Evolutionary conservation across 2,113 vertebrate genomes (phyloP), one percentile per base, ranked within the genome.

Genomic region (Pseudorasbora parva): DNA sequence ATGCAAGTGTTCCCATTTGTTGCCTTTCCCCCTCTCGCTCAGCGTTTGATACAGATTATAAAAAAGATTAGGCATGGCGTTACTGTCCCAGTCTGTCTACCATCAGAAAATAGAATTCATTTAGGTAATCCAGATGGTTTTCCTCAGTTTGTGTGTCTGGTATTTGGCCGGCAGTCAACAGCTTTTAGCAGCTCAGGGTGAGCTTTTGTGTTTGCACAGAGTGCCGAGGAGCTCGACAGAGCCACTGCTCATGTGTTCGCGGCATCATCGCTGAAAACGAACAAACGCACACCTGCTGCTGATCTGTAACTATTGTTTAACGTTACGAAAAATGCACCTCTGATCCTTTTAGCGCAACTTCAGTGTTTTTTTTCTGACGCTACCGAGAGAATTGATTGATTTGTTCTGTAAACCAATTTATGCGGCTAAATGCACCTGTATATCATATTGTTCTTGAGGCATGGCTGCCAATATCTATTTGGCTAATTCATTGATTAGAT

Each of bases 61-160:
- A 89, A 88, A 87, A 87, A 90, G 91, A 93, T 93, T 91, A 93
- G 88, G 86, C 77, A 86, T 62, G 82, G 74, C 87, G 80, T 84
- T 90, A 87, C 91, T 88, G 88, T 60, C 60, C 66, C 91, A 79
- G 88, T 92, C 92, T 91, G 93, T 93, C 92, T 90, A 43, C 85
- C 81, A 66, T 86, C 86, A 82, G 86, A 86, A 86, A 87, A 60
- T 59, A 83, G 54, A 82, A 83, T 87, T 87, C 69, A 85, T 86
- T 88, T 89, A 47, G 81, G 84, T 87, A 83, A 85, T 86, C 85
- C 78, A 84, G 84, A 87, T 86, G 85, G 82, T 85, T 88, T 82
- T 57, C 33, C 82, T 84, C 84, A 74, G 71, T 76, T 47, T 23
- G 76, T 66, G 78, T 84, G 72, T 85, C 41, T 83, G 72, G 66